Evolutionary conservation across 2,888 invertebrate species (phyloP).

Genomic region (Agrochola litura): DNA sequence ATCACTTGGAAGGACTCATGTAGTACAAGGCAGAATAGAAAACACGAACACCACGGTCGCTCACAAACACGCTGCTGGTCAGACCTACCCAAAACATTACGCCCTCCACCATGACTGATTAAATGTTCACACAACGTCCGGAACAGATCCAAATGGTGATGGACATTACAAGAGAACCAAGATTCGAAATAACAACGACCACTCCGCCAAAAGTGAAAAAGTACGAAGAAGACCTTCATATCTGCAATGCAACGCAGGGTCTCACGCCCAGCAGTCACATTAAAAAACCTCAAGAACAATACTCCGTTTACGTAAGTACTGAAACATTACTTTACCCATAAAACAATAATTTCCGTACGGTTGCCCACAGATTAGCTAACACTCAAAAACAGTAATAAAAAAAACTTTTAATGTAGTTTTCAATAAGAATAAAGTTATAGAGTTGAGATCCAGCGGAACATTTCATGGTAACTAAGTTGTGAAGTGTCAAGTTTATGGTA

Average conservation of each 20-base stretch:
- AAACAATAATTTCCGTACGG: slow-evolving; percentile 12
- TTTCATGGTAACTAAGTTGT: slow-evolving; percentile 64
- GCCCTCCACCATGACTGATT: no score
- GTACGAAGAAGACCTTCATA: background rate
- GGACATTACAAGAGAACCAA: background rate
- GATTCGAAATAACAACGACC: no score
- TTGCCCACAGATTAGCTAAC: slow-evolving; percentile 18
- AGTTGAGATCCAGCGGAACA: slow-evolving; percentile 44
- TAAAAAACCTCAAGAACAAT: background rate
- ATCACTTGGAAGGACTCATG: no score
- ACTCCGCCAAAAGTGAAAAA: background rate
- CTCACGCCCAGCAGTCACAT: background rate
- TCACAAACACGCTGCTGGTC: background rate
- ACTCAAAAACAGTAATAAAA: slow-evolving; percentile 4
- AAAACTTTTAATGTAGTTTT: slow-evolving; percentile 37
- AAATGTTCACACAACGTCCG: no score
- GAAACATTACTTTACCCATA: background rate
- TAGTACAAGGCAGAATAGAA: background rate
- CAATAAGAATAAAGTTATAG: slow-evolving; percentile 50
- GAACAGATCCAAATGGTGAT: background rate
- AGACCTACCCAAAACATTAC: background rate
- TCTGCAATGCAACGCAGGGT: background rate
- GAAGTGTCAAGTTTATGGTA: slow-evolving; percentile 67
- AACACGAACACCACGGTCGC: no score
- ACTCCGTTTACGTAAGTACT: background rate